phyloP scores from a whole-genome alignment of 2,888 invertebrate species.

The Hesperia comma region DNA sequence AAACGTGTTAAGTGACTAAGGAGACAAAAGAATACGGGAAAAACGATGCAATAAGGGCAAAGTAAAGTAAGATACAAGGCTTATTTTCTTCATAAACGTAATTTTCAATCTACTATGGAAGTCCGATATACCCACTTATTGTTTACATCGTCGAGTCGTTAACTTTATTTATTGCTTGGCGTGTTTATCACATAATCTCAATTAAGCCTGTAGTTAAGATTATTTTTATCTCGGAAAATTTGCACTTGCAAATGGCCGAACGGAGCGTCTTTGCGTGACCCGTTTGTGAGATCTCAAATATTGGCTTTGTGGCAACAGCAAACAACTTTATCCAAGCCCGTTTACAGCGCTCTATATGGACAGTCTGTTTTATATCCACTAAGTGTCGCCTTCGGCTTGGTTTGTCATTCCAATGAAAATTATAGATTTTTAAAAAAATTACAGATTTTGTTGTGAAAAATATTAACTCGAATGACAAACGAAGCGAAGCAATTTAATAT shows the following conservation, averaged over 20 bases:
- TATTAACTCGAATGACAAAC: too few species aligned
- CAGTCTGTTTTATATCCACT: constrained; percentile 35
- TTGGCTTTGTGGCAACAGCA: constrained; percentile 65
- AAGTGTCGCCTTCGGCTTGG: background rate
- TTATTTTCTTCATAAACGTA: background rate
- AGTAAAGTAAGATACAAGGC: too few species aligned
- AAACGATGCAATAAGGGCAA: too few species aligned
- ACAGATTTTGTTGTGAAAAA: too few species aligned
- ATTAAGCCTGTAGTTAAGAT: constrained; percentile 67
- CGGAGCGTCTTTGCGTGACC: constrained; percentile 70
- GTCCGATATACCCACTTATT: background rate
- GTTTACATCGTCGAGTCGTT: constrained; percentile 35
- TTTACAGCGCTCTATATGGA: constrained; percentile 67
- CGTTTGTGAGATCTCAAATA: constrained; percentile 76
- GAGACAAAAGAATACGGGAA: too few species aligned
- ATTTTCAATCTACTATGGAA: background rate
- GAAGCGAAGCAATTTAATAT: too few species aligned
- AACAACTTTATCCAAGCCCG: constrained; percentile 77
- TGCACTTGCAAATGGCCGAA: constrained; percentile 77
- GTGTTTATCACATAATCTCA: constrained; percentile 69
- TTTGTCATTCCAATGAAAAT: background rate
- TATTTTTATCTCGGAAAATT: constrained; percentile 81
- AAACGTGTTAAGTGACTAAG: too few species aligned
- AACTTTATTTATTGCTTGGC: constrained; percentile 50
- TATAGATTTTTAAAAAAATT: too few species aligned